A percentile compares a stretch with the other conserved stretches of the same genome.
Conservation (phyloP, 1,140 invertebrate species). For the Schlechtendalia chinensis region DNA sequence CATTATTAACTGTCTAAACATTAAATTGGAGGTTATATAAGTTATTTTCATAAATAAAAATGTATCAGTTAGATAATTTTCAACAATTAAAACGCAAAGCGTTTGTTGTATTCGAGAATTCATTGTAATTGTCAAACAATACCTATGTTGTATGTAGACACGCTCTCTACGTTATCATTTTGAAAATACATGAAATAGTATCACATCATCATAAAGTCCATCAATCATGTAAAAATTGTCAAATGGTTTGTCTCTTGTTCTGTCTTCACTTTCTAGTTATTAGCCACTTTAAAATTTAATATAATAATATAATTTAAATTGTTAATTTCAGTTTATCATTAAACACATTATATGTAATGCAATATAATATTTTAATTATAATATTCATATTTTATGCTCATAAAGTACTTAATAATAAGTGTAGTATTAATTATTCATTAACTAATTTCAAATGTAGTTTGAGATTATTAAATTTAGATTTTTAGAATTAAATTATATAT, state of each 20-base stretch:
- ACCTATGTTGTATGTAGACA: not conserved
- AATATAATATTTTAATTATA: not conserved
- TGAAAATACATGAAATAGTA: not conserved
- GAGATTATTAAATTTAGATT: too few species aligned
- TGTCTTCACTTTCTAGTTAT: not conserved
- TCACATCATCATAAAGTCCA: not conserved
- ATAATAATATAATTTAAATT: not conserved
- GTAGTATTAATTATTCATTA: too few species aligned
- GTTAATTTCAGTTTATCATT: not conserved
- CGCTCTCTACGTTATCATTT: not conserved
- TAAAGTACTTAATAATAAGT: too few species aligned
- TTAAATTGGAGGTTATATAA: too few species aligned
- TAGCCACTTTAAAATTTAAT: not conserved
- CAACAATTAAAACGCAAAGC: not conserved
- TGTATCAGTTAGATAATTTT: too few species aligned
- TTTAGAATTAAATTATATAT: too few species aligned
- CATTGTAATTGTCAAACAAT: conserved; percentile 19
- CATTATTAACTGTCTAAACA: too few species aligned
- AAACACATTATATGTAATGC: too few species aligned
- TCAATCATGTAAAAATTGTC: not conserved
- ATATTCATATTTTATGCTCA: too few species aligned
- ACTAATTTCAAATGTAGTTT: too few species aligned
- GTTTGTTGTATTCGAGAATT: not conserved
- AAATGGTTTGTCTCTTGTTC: not conserved
- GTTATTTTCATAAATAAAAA: too few species aligned